Evolutionary conservation across 2,113 vertebrate species (phyloP), one percentile per base, ranked within the genome.

Genomic region (Saimiri boliviensis): DNA sequence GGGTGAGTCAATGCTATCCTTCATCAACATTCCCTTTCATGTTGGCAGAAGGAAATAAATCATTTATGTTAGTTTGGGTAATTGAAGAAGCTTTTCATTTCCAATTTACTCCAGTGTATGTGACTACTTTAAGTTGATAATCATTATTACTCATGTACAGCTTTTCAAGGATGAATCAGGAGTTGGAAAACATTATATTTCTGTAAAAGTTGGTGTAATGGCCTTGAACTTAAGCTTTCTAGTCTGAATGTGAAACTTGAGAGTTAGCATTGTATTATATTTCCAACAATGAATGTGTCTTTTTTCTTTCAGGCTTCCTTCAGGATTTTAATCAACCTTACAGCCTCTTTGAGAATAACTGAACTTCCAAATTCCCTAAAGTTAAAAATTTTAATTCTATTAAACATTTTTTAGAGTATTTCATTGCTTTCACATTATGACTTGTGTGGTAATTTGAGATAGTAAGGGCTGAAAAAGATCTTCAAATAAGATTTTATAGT

Each of bases 271-370:
- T 84, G 47, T 85, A 37, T 97, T 91, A 60, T 45, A 56, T 97
- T 94, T 91, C 73, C 83, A 98, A 89, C 96, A 4, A 92, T 95
- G 73, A 94, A 91, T 71, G 2, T 81, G 14, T 97, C 37, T 42
- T 94, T 80, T 95, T 91, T 96, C 80, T 98, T 98, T 56, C 98
- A 99, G 99, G 99, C 97, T 99, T 99, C 94, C 98, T 99, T 4
- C 98, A 98, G 23, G 99, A 99, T 98, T 98, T 99, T 84, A 99
- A 99, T 98, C 99, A 99, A 95, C 99, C 99, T 0, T 99, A 99
- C 98, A 99, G 99, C 98, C 99, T 99, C 98, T 99, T 99, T 96
- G 99, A 99, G 97, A 99, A 99, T 79, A 99, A 99, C 71, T 99
- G 96, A 99, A 86, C 95, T 91, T 97, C 71, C 12, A 96, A 88